Conservation (phyloP, 2,888 invertebrate species). For the Caenorhabditis panamensis region DNA sequence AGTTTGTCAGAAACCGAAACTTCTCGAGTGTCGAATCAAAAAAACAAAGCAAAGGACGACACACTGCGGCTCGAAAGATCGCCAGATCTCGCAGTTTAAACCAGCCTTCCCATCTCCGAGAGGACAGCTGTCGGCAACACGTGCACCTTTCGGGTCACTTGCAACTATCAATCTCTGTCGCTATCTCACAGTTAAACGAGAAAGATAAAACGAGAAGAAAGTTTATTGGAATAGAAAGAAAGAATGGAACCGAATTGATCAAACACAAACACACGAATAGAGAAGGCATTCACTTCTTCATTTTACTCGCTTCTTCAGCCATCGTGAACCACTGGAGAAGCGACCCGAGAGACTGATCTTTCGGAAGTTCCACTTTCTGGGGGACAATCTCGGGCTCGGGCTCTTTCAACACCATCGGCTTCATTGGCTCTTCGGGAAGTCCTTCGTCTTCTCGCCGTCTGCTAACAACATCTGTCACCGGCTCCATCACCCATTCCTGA, state of each 20-base stretch:
- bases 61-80: slow-evolving; percentile 3
- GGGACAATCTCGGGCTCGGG: not conserved
- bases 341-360: slow-evolving; percentile 40
- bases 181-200: not conserved
- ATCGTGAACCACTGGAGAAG: slow-evolving; percentile 50
- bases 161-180: slow-evolving; percentile 19
- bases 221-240: slow-evolving; percentile 23
- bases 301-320: slow-evolving; percentile 36
- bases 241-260: not conserved
- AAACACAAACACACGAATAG: slow-evolving; percentile 1
- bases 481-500: slow-evolving; percentile 56
- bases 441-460: slow-evolving; percentile 1
- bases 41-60: slow-evolving; percentile 21
- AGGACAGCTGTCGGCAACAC: slow-evolving; percentile 53
- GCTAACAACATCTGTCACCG: slow-evolving; percentile 22
- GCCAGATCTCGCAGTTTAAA: slow-evolving; percentile 35
- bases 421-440: slow-evolving; percentile 28
- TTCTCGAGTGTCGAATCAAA: slow-evolving; percentile 5
- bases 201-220: slow-evolving; percentile 10
- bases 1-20: not conserved
- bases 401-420: slow-evolving; percentile 2
- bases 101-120: not conserved
- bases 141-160: slow-evolving; percentile 49
- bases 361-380: slow-evolving; percentile 27
- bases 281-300: not conserved